Evolutionary conservation across 2,113 vertebrate species (phyloP), one percentile per base, ranked within the genome.

Genomic region (Rhinopomastus cyanomelas): DNA sequence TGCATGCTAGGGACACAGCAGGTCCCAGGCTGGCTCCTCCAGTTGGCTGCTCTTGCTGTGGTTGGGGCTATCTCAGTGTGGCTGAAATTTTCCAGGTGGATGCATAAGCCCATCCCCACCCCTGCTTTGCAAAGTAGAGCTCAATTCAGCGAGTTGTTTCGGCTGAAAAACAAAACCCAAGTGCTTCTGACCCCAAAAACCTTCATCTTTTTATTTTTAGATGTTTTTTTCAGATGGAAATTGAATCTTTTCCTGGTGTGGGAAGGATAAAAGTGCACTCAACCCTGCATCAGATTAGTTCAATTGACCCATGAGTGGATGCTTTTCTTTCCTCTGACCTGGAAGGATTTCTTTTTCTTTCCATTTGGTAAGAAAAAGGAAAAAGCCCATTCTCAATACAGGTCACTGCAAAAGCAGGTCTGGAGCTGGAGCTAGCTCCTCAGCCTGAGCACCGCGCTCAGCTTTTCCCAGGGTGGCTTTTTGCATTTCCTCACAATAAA

Each of bases 321-420:
- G 81, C 84, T 90, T 95, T 92, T 96, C 84, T 94, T 93, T 94
- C 71, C 87, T 93, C 66, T 96, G 91, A 96, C 92, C 92, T 95
- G 89, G 75, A 96, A 93, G 91, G 75, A 74, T 94, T 92, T 85
- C 23, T 91, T 93, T 83, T 83, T 78, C 69, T 93, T 90, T 93
- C 94, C 87, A 92, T 94, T 93, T 94, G 89, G 17, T 51, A 90
- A 79, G 77, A 84, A 75, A 91, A 95, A 95, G 25, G 67, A 48
- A 71, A 69, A 95, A 90, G 71, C 62, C 65, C 61, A 22, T 79
- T 87, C 84, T 93, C 3, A 1, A 51, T 88, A 72, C 92, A 90
- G 94, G 94, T 96, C 94, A 93, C 78, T 93, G 95, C 90, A 88
- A 92, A 95, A 73, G 46, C 61, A 93, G 62, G 86, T 56, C 89